Evolutionary conservation across 2,888 invertebrate genomes (phyloP).

Genomic region (Brenthis hecate): DNA sequence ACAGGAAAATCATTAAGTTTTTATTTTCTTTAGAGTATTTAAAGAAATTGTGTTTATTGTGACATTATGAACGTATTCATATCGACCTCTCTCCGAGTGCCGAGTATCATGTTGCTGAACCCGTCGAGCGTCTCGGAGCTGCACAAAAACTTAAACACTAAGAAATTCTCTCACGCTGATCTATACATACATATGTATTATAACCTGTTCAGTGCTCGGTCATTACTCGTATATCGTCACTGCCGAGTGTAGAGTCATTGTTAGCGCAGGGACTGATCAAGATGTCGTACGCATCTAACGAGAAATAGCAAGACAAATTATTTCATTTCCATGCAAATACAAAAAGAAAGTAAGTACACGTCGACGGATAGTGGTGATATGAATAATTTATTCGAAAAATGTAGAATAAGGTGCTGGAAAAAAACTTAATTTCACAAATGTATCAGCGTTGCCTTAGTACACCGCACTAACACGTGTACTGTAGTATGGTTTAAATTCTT

Average conservation of each 20-base stretch:
- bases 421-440: neutral
- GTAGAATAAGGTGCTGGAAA: neutral
- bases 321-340: constrained; percentile 21
- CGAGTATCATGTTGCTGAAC: neutral
- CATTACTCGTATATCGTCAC: neutral
- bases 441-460: too few relatives aligned
- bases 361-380: neutral
- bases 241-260: neutral
- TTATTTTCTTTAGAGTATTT: too few relatives aligned
- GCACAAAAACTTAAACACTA: neutral
- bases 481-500: too few relatives aligned
- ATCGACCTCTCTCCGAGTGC: neutral
- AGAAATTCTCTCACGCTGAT: constrained; percentile 3
- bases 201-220: neutral
- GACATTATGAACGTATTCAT: too few relatives aligned
- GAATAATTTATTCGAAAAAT: constrained; percentile 23
- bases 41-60: too few relatives aligned
- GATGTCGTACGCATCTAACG: constrained; percentile 7
- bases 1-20: neutral
- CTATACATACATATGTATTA: neutral
- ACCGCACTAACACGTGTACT: too few relatives aligned
- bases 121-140: neutral
- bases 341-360: constrained; percentile 30
- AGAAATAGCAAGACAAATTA: neutral
- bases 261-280: neutral